Base-by-base conservation (phyloP, 1,140 invertebrate species). In the Lithobius niger region DNA sequence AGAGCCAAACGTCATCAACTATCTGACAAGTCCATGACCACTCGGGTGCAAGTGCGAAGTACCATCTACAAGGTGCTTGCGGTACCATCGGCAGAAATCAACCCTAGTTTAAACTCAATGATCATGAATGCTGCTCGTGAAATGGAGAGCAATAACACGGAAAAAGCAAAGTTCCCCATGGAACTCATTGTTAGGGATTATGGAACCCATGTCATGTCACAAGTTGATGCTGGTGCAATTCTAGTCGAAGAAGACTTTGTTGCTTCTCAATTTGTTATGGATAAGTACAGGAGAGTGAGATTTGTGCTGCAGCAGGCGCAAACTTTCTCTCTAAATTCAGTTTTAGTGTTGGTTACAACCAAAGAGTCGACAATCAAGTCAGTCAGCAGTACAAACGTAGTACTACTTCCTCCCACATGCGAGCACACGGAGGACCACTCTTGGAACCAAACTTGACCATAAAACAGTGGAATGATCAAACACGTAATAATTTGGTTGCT, bases 161-260 rank as follows among this genome's bases (percentile, higher is more conserved):
- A 50, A 13, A 50, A 50, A 50, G 48, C 24, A 6, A 21, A 50
- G 6, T 10, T 50, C 21, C 6, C 27, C 13, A 10, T 24, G 21
- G 21, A 50, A 26, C 19, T 63, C 6, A 50, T 66, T 4, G 59
- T 65, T 3, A 48, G 64, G n/a, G 64, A 66, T 43, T 66, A 62
- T 44, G 65, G 65, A 15, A 66, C 65, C 3, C 65, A 66, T 55
- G 51, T 62, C 22, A 52, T 62, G n/a, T 62, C 58, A n/a, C 54
- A 57, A 28, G 52, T 60, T 10, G 61, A 65, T 43, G 63, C 62
- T 1, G 65, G 65, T 4, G 65, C 63, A 3, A 59, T 59, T 3
- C 44, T 66, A 3, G 53, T 19, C 2, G 18, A 54, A 54, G 40
- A 50, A 50, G 48, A 50, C 19, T 50, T 26, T 27, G 21, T 50